Percentiles rank a stretch among this genome's conserved stretches.
Evolutionary conservation across 2,797 vertebrate species (phyloP).

Genomic region (Siniperca obscura): DNA sequence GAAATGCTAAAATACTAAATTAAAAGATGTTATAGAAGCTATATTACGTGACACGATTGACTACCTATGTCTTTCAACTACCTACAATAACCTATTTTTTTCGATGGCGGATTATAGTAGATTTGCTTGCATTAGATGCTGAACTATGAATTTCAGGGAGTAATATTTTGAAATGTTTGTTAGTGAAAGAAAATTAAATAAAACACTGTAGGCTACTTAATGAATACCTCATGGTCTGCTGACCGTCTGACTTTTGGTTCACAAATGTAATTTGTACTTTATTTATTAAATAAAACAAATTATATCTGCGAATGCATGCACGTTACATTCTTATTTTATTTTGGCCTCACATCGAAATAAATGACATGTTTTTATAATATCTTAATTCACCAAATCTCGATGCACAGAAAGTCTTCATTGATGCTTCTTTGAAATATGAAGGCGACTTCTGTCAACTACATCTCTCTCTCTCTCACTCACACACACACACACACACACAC

Average conservation of each 20-base stretch:
- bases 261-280: constrained; percentile 87
- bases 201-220: constrained; percentile 84
- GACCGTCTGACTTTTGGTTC: constrained; percentile 91
- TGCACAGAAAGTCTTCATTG: neutral
- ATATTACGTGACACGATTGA: constrained; percentile 72
- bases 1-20: constrained; percentile 56
- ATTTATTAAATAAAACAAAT: constrained; percentile 89
- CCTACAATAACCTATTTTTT: constrained; percentile 75
- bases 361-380: neutral
- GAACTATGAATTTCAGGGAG: constrained; percentile 80
- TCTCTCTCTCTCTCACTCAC: constrained; percentile 6
- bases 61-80: constrained; percentile 85
- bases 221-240: constrained; percentile 95
- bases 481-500: neutral
- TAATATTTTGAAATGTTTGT: constrained; percentile 76
- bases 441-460: neutral
- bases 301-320: constrained; percentile 78
- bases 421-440: constrained; percentile 5
- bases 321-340: constrained; percentile 34
- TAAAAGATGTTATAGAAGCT: constrained; percentile 63
- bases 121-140: constrained; percentile 71
- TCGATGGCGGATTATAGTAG: constrained; percentile 55
- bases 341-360: neutral
- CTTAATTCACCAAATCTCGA: neutral
- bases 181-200: constrained; percentile 66